Conservation (phyloP, 2,113 vertebrate genomes). For the Sigmodon hispidus region DNA sequence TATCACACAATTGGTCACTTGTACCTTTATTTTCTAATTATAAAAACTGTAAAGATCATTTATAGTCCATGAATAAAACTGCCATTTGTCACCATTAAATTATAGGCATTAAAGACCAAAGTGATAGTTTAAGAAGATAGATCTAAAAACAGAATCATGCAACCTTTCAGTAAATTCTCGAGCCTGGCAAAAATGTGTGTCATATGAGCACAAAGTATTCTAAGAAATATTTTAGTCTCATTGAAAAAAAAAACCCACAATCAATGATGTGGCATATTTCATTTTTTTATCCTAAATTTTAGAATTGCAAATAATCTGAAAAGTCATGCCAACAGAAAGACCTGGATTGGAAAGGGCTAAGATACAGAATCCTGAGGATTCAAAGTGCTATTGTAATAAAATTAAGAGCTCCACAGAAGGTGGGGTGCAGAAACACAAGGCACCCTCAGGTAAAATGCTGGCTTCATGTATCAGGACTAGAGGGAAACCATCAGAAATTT, state of each 20-base stretch:
- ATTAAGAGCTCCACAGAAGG: not conserved
- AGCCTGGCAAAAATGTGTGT: not conserved
- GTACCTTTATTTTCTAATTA: not conserved
- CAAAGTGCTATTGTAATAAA: not conserved
- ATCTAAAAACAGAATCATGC: not conserved
- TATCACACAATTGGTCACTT: not conserved
- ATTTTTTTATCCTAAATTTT: conserved; percentile 13
- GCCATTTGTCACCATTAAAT: conserved; percentile 36
- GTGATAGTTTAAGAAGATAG: not conserved
- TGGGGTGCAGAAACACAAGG: not conserved
- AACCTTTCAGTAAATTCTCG: not conserved
- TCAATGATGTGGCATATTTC: not conserved
- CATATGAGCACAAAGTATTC: not conserved
- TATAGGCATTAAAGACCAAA: conserved; percentile 27
- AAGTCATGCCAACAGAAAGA: not conserved
- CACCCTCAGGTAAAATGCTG: not conserved
- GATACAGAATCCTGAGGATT: not conserved
- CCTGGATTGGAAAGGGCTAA: not conserved
- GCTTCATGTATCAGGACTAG: not conserved
- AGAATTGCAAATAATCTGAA: not conserved
- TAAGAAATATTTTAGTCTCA: not conserved
- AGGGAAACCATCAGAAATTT: not conserved
- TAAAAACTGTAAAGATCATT: not conserved
- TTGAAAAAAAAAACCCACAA: not conserved
- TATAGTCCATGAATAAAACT: not conserved